A percentile compares a stretch with the other conserved stretches of the same genome.
These are phyloP conservation scores for Eurytoma californica DNA, from an alignment of 2,888 invertebrate species.

Conservation along the genomic window DNA sequence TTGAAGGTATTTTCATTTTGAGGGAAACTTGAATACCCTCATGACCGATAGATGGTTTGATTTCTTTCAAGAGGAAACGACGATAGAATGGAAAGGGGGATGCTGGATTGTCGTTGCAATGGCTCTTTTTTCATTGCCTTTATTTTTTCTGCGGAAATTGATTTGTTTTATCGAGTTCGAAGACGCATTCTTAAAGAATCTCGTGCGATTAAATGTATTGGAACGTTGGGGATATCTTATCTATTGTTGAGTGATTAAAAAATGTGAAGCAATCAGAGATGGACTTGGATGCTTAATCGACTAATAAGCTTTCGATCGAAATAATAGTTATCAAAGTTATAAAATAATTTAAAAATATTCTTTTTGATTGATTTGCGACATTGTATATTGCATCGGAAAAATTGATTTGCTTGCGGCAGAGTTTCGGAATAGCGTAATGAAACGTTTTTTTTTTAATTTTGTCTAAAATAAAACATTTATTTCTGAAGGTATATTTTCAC, in stretches of 20 bases:
- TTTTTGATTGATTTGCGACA: not conserved
- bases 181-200: constrained; percentile 36
- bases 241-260: constrained; percentile 44
- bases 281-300: not conserved
- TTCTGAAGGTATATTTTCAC: too few species aligned
- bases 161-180: constrained; percentile 32
- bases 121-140: too few species aligned
- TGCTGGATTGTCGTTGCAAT: too few species aligned
- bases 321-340: too few species aligned
- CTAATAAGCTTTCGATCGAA: not conserved
- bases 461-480: too few species aligned
- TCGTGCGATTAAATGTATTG: constrained; percentile 46
- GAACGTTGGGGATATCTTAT: constrained; percentile 54
- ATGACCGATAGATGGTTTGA: too few species aligned
- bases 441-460: too few species aligned
- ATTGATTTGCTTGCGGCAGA: too few species aligned
- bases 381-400: too few species aligned
- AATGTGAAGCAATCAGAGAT: constrained; percentile 18
- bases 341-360: too few species aligned
- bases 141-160: constrained; percentile 2
- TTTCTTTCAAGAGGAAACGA: not conserved
- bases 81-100: too few species aligned
- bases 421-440: too few species aligned
- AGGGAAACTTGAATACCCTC: not conserved
- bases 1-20: not conserved